These are phyloP conservation scores for Catharus bicknelli DNA, from an alignment of 2,113 vertebrate genomes.

Conservation along the genomic window DNA sequence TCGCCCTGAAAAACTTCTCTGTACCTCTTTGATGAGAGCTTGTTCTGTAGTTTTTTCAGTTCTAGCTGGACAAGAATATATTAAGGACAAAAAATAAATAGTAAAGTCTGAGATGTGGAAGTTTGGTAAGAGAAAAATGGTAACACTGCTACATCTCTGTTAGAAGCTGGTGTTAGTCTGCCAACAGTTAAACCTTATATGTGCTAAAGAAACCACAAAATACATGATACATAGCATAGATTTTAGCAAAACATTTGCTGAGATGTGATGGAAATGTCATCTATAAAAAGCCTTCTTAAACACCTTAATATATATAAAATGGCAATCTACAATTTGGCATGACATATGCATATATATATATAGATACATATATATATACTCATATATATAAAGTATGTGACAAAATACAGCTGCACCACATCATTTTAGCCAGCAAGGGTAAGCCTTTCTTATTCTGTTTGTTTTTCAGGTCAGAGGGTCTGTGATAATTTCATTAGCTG, in stretches of 20 bases:
- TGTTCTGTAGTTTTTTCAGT: not conserved
- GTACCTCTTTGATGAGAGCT: not conserved
- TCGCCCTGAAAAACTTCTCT: not conserved
- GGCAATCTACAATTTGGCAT: constrained; percentile 23
- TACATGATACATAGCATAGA: not conserved
- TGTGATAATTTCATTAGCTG: constrained; percentile 52
- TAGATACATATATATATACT: not conserved
- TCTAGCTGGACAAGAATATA: not conserved
- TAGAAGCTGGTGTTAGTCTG: not conserved
- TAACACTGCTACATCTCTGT: not conserved
- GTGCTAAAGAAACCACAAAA: constrained; percentile 15
- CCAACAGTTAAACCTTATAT: not conserved
- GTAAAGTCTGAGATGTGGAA: not conserved
- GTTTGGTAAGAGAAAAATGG: not conserved
- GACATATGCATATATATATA: not conserved
- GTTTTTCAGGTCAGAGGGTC: constrained; percentile 14
- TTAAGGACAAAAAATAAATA: not conserved
- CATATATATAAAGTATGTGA: not conserved
- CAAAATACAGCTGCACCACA: constrained; percentile 35
- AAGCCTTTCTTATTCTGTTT: constrained; percentile 14
- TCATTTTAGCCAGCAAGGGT: constrained; percentile 28
- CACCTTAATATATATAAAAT: constrained; percentile 40
- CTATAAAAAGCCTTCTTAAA: constrained; percentile 48
- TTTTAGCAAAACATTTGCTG: constrained; percentile 36
- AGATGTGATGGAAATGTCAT: constrained; percentile 52